phyloP scores from a whole-genome alignment of 2,797 vertebrate species.

The Percopsis omiscomaycus region DNA sequence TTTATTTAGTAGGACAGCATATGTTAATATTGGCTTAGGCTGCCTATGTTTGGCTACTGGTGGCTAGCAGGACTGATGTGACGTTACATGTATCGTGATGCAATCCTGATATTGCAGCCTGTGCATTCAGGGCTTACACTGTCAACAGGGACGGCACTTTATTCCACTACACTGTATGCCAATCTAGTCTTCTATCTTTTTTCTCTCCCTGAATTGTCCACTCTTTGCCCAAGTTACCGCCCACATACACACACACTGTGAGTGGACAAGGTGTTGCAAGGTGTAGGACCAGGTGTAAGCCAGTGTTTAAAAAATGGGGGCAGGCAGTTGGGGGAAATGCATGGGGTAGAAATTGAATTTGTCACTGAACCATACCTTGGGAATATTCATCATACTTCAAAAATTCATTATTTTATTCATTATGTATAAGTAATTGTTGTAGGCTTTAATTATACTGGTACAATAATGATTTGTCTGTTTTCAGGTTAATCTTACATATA shows the following conservation, averaged over 20 bases:
- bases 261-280: slow-evolving; percentile 8
- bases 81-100: slow-evolving; percentile 58
- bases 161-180: neutral
- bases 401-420: too few species aligned
- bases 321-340: too few species aligned
- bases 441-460: too few species aligned
- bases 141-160: neutral
- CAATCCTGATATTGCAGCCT: slow-evolving; percentile 39
- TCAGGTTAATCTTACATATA: too few species aligned
- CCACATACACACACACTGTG: slow-evolving; percentile 24
- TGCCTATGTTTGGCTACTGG: slow-evolving; percentile 65
- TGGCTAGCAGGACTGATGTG: slow-evolving; percentile 54
- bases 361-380: too few species aligned
- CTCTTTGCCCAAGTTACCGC: too few species aligned
- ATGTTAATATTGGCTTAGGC: slow-evolving; percentile 78
- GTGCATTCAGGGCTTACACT: slow-evolving; percentile 18
- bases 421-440: too few species aligned
- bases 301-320: slow-evolving; percentile 42
- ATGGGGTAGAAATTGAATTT: too few species aligned
- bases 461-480: too few species aligned
- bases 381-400: too few species aligned
- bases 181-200: neutral
- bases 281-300: slow-evolving; percentile 64
- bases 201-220: too few species aligned
- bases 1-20: slow-evolving; percentile 81